These are phyloP conservation scores for Neomorphus geoffroyi DNA, from an alignment of 2,797 vertebrate genomes.

Conservation along the genomic window DNA sequence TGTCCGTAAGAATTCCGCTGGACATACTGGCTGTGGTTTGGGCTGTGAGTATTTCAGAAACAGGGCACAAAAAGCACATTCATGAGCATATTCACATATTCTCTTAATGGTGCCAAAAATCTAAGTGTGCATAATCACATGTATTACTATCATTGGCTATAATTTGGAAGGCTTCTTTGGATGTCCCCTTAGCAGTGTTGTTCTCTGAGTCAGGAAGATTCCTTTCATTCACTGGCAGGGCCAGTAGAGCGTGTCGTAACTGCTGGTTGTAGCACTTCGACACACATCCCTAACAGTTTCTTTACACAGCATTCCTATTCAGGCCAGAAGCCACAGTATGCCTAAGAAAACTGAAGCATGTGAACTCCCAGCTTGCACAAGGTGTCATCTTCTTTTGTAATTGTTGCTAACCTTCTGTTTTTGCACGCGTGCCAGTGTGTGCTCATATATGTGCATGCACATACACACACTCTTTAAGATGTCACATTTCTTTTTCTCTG, in stretches of 20 bases:
- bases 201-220: not conserved
- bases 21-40: not conserved
- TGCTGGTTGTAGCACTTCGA: not conserved
- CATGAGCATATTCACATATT: not conserved
- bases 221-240: not conserved
- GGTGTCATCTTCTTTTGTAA: not conserved
- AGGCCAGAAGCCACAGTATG: not conserved
- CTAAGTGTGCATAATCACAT: rapidly evolving
- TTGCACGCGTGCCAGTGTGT: not conserved
- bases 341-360: not conserved
- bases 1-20: not conserved
- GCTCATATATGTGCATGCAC: not conserved
- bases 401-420: not conserved
- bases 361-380: not conserved
- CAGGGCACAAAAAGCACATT: not conserved
- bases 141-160: not conserved
- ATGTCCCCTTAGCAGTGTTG: not conserved
- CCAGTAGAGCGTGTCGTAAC: rapidly evolving
- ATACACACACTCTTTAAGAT: not conserved
- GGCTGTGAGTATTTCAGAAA: not conserved
- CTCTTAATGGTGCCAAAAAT: not conserved
- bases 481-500: not conserved
- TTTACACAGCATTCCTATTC: not conserved
- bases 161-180: not conserved
- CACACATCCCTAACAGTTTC: not conserved